These are phyloP conservation scores for Melanotaenia duboulayi DNA, from an alignment of 2,113 vertebrate genomes.

Conservation along the genomic window DNA sequence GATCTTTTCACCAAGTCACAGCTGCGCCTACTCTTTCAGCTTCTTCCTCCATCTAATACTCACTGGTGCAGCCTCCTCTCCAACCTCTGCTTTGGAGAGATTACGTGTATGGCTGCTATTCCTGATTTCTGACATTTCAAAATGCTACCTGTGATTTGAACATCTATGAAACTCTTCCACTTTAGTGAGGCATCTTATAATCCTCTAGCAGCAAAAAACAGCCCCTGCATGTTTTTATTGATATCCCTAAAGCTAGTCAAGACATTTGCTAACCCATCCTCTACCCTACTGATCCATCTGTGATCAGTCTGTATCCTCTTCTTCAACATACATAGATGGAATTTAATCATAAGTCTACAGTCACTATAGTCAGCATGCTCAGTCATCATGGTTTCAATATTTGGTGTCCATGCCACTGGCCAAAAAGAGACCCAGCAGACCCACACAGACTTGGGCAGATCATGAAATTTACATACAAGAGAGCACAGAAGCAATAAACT, in stretches of 20 bases:
- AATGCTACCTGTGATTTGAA: slow-evolving; percentile 17
- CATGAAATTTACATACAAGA: no score
- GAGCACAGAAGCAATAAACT: not conserved
- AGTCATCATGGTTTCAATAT: no score
- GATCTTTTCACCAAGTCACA: slow-evolving; percentile 74
- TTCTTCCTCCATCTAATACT: slow-evolving; percentile 12
- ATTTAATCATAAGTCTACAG: no score
- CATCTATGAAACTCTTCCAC: not conserved
- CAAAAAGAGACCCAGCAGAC: no score
- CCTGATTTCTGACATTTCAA: slow-evolving; percentile 25
- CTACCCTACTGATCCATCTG: not conserved
- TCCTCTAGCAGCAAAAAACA: not conserved
- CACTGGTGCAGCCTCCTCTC: slow-evolving; percentile 26
- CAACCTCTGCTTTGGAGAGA: slow-evolving; percentile 19
- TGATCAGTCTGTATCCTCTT: no score
- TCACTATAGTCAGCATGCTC: no score
- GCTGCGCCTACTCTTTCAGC: slow-evolving; percentile 58
- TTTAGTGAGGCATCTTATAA: not conserved
- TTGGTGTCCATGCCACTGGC: no score
- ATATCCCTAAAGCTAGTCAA: not conserved
- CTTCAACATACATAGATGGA: no score
- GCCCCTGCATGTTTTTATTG: no score
- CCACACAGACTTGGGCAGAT: no score
- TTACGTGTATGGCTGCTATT: slow-evolving; percentile 10
- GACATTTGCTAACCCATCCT: not conserved